Evolutionary conservation across 2,797 vertebrate species (phyloP).

Genomic region (Lates japonicus): DNA sequence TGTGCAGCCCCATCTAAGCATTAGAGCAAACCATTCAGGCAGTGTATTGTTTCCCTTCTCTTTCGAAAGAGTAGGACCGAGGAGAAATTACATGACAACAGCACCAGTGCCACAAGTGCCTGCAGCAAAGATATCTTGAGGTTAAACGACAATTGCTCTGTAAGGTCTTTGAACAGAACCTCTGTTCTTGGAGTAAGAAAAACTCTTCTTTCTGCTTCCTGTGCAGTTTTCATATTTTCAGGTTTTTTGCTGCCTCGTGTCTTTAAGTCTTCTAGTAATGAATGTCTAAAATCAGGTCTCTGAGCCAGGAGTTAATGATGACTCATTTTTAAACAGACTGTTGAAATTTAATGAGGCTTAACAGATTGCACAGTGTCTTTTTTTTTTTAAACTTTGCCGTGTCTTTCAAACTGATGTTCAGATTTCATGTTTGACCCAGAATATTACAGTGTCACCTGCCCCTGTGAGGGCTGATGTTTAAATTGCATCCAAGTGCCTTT

Average conservation of each 20-base stretch:
- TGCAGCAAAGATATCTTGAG: slow-evolving; percentile 41
- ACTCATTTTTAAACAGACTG: slow-evolving; percentile 70
- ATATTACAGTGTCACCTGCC: slow-evolving; percentile 13
- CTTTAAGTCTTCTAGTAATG: slow-evolving; percentile 39
- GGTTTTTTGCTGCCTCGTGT: slow-evolving; percentile 5
- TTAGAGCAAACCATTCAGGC: slow-evolving; percentile 40
- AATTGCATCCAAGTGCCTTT: not conserved
- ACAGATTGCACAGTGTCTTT: slow-evolving; percentile 49
- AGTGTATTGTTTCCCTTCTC: slow-evolving; percentile 29
- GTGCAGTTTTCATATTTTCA: slow-evolving; percentile 20
- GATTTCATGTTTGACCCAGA: slow-evolving; percentile 21
- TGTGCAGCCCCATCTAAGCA: slow-evolving; percentile 67
- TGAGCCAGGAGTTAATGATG: slow-evolving; percentile 66
- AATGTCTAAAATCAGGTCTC: slow-evolving; percentile 54
- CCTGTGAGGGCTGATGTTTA: not conserved
- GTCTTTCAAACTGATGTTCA: slow-evolving; percentile 18
- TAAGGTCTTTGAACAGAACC: slow-evolving; percentile 34
- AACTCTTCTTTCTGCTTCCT: slow-evolving; percentile 15
- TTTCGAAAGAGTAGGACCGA: slow-evolving; percentile 25
- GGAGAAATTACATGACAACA: slow-evolving; percentile 52
- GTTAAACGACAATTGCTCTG: slow-evolving; percentile 51
- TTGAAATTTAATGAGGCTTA: slow-evolving; percentile 67
- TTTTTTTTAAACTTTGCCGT: slow-evolving; percentile 1
- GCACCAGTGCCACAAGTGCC: slow-evolving; percentile 22
- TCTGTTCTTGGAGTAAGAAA: slow-evolving; percentile 29